These are phyloP conservation scores for Tetramorium bicarinatum DNA, from an alignment of 2,888 invertebrate genomes.

Conservation along the genomic window DNA sequence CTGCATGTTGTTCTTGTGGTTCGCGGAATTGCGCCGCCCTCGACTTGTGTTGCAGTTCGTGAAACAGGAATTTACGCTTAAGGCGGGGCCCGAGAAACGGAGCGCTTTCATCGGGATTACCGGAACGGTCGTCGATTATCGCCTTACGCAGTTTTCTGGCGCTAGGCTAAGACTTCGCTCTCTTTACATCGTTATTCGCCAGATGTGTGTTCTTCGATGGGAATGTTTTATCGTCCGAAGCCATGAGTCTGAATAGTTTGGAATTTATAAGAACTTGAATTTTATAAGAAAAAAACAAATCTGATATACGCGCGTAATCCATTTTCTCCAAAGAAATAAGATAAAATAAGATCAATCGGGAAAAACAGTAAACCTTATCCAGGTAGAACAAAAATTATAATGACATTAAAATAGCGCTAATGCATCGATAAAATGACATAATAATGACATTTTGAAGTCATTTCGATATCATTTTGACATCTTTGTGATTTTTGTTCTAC, in stretches of 20 bases:
- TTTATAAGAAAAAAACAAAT: conserved; percentile 38
- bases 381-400: too few species aligned
- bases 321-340: not conserved
- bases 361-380: not conserved
- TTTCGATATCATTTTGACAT: too few species aligned
- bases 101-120: conserved; percentile 56
- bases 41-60: conserved; percentile 69
- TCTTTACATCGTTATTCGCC: conserved; percentile 29
- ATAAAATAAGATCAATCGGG: not conserved
- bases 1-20: conserved; percentile 76
- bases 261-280: conserved; percentile 52
- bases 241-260: conserved; percentile 27
- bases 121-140: conserved; percentile 69
- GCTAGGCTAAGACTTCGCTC: conserved; percentile 18
- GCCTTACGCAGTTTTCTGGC: conserved; percentile 49
- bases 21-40: conserved; percentile 74
- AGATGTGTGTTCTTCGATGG: conserved; percentile 59
- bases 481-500: too few species aligned
- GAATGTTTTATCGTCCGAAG: conserved; percentile 22
- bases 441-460: too few species aligned
- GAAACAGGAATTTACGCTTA: conserved; percentile 81
- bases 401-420: too few species aligned
- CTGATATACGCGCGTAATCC: conserved; percentile 11
- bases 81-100: conserved; percentile 59
- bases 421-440: too few species aligned